Percentiles rank a stretch among this genome's conserved stretches.
These are phyloP conservation scores for Chloroceryle inda DNA, from an alignment of 2,797 vertebrate genomes.

Conservation along the genomic window DNA sequence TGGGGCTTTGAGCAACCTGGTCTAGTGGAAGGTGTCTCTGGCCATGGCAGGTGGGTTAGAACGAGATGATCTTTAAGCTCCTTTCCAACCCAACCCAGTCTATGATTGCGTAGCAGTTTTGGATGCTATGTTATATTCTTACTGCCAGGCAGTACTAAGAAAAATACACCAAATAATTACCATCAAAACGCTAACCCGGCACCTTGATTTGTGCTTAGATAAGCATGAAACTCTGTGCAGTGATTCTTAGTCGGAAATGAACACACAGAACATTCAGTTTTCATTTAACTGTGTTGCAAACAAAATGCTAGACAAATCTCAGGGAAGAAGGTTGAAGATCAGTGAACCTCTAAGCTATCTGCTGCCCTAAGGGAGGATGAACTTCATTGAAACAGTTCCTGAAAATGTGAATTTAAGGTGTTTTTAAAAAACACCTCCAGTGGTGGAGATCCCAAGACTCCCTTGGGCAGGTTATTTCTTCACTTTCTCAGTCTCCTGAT, in stretches of 20 bases:
- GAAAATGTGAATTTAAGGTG: neutral
- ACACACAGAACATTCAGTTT: fast-evolving
- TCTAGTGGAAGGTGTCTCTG: neutral
- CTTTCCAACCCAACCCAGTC: neutral
- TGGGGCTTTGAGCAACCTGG: neutral
- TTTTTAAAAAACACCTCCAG: neutral
- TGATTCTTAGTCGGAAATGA: neutral
- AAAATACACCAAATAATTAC: neutral
- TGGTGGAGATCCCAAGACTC: neutral
- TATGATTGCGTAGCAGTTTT: neutral
- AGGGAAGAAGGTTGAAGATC: neutral
- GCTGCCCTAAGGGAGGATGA: neutral
- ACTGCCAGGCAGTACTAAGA: neutral
- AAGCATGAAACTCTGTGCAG: neutral
- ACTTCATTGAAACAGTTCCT: neutral
- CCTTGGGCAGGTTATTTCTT: neutral
- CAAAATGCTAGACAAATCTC: neutral
- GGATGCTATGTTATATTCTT: neutral
- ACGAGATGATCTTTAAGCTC: neutral
- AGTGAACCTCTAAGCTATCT: neutral
- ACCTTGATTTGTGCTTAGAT: neutral
- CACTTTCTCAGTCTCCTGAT: neutral
- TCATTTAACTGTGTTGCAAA: neutral
- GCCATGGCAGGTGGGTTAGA: neutral
- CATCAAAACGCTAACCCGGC: neutral